Percentiles rank a stretch among this genome's conserved stretches.
phyloP scores from a whole-genome alignment of 2,797 vertebrate species.

The Austrolebias charrua region DNA sequence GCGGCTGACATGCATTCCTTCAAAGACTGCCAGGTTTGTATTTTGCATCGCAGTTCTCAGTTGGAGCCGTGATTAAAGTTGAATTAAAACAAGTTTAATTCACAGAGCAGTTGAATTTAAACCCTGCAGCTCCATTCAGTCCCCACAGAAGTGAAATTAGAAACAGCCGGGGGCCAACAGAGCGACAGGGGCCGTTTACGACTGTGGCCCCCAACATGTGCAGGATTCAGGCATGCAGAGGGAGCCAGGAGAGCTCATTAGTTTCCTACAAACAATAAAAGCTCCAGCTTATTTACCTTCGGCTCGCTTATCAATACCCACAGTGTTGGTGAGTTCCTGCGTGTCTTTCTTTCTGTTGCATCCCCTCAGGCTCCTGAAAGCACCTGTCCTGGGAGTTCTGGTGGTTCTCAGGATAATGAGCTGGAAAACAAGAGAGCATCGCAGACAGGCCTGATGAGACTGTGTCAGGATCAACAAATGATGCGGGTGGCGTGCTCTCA shows the following conservation, averaged over 20 bases:
- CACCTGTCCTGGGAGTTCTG: conserved; percentile 31
- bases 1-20: too few relatives aligned
- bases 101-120: conserved; percentile 17
- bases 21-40: too few relatives aligned
- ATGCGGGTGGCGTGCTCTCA: conserved; percentile 11
- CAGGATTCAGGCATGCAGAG: conserved; percentile 33
- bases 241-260: conserved; percentile 50
- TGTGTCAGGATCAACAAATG: conserved; percentile 44
- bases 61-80: too few relatives aligned
- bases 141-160: conserved; percentile 29
- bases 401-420: conserved; percentile 55
- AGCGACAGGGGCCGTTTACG: conserved; percentile 28
- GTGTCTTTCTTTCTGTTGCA: conserved; percentile 14
- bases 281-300: conserved; percentile 34
- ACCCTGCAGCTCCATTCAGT: conserved; percentile 35
- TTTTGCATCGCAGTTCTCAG: too few relatives aligned
- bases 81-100: background rate
- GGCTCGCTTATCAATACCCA: conserved; percentile 54
- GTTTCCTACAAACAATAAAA: conserved; percentile 32
- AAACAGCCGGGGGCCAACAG: conserved; percentile 33
- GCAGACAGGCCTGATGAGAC: conserved; percentile 20
- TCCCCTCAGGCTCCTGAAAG: conserved; percentile 17
- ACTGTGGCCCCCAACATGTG: conserved; percentile 42
- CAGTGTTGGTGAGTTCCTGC: conserved; percentile 42
- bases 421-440: conserved; percentile 46